phyloP scores from a whole-genome alignment of 2,797 vertebrate genomes.

The Poecilia picta region DNA sequence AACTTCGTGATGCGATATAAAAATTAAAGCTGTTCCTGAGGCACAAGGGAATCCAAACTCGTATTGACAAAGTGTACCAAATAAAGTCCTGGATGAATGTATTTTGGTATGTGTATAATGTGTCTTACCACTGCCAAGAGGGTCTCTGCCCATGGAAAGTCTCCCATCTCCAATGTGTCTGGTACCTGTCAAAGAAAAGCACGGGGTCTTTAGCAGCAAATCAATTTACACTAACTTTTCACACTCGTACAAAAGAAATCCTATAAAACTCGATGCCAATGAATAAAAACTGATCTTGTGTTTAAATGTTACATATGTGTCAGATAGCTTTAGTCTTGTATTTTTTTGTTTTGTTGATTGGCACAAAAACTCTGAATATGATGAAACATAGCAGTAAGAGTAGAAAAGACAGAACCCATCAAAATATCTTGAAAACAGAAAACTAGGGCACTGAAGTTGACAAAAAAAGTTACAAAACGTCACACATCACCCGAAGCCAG shows the following conservation, averaged over 20 bases:
- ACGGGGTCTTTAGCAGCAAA: slow-evolving; percentile 40
- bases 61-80: background rate
- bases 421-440: background rate
- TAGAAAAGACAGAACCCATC: background rate
- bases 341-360: background rate
- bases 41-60: background rate
- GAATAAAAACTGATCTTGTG: background rate
- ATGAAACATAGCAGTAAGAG: background rate
- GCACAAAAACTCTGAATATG: background rate
- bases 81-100: background rate
- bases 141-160: slow-evolving; percentile 69
- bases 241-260: background rate
- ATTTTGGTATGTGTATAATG: background rate
- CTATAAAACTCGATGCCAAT: background rate
- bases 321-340: background rate
- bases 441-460: background rate
- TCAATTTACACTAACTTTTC: background rate
- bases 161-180: slow-evolving; percentile 73
- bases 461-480: background rate
- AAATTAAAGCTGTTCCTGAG: background rate
- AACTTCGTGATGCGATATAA: background rate
- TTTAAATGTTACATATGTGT: background rate
- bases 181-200: slow-evolving; percentile 71
- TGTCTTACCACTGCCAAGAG: slow-evolving; percentile 69
- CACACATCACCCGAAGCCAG: background rate